Conservation (phyloP, 1,140 invertebrate genomes). For the Meloidogyne chitwoodi region DNA sequence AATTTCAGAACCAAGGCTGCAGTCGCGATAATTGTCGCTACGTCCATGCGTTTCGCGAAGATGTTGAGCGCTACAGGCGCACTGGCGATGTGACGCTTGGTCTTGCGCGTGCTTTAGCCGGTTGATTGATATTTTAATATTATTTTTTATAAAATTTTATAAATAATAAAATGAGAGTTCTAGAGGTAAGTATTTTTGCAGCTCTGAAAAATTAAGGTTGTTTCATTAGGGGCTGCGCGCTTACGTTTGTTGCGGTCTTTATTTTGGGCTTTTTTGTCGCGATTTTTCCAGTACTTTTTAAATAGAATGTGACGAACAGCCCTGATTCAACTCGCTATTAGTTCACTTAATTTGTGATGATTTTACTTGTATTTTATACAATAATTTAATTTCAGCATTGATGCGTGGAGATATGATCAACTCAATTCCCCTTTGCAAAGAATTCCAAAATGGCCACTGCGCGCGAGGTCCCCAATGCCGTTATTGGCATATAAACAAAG, state of each 20-base stretch:
- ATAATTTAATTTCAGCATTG: conserved; percentile 29
- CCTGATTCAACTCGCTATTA: not conserved
- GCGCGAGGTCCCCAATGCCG: conserved; percentile 25
- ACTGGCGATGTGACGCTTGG: conserved; percentile 50
- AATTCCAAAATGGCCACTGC: conserved; percentile 25
- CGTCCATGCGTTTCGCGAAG: conserved; percentile 49
- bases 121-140: not conserved
- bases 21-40: conserved; percentile 55
- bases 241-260: not conserved
- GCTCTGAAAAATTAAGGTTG: too few species aligned
- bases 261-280: not conserved
- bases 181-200: too few species aligned
- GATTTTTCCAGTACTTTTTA: not conserved
- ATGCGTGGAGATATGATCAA: conserved; percentile 48
- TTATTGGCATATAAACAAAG: conserved; percentile 31
- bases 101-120: conserved; percentile 50
- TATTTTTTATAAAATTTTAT: not conserved
- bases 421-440: conserved; percentile 56
- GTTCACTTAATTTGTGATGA: not conserved
- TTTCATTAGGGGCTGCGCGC: too few species aligned
- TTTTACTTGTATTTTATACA: not conserved
- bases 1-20: conserved; percentile 55
- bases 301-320: not conserved
- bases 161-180: too few species aligned
- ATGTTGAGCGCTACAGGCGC: conserved; percentile 50